Conservation (phyloP, 2,113 vertebrate species). For the Gallinago jamesoni region DNA sequence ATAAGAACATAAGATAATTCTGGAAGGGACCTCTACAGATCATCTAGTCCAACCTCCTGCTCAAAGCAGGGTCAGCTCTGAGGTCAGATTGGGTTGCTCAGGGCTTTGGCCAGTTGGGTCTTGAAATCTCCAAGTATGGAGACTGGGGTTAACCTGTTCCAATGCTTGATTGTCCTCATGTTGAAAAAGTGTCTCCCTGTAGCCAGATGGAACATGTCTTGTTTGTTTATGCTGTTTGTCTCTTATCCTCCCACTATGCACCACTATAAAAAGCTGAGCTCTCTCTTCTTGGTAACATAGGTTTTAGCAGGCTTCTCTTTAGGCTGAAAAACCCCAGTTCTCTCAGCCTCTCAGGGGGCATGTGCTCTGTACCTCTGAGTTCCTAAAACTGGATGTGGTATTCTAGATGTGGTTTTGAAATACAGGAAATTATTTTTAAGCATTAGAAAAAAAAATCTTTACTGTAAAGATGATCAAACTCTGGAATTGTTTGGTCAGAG, state of each 20-base stretch:
- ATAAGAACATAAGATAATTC: neutral
- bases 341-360: neutral
- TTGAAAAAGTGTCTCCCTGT: neutral
- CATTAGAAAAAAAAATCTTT: neutral
- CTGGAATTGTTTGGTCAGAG: neutral
- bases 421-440: neutral
- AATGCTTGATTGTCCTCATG: neutral
- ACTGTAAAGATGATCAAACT: neutral
- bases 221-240: neutral
- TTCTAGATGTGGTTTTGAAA: neutral
- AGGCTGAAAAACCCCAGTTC: neutral
- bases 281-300: neutral
- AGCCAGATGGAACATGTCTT: neutral
- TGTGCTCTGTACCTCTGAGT: neutral
- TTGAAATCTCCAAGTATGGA: neutral
- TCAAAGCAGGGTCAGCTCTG: neutral
- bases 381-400: neutral
- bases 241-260: neutral
- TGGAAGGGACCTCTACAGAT: neutral
- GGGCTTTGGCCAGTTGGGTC: neutral
- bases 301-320: neutral
- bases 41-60: neutral
- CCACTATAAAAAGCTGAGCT: neutral
- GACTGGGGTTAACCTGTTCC: neutral
- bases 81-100: neutral